A percentile compares a stretch with the other conserved stretches of the same genome.
Conservation (phyloP, 64 coral and sea anemone species). For the Stylophora pistillata region DNA sequence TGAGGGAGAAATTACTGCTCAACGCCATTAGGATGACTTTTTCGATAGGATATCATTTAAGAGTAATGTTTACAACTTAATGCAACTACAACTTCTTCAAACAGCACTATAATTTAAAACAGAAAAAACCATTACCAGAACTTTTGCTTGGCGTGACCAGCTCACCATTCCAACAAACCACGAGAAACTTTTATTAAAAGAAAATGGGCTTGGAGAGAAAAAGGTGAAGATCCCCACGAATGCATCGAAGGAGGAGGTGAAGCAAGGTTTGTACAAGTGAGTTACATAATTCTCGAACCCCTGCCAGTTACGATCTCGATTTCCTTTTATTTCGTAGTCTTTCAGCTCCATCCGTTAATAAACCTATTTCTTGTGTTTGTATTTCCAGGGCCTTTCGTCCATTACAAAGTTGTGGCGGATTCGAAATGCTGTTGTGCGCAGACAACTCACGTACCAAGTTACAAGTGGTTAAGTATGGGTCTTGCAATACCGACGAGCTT, state of each 20-base stretch:
- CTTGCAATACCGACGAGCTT: slow-evolving; percentile 35
- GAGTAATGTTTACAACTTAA: neutral
- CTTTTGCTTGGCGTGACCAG: slow-evolving; percentile 14
- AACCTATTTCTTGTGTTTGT: too few species aligned
- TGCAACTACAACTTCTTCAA: neutral
- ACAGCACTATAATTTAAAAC: neutral
- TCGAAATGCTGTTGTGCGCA: slow-evolving; percentile 38
- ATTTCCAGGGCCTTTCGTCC: slow-evolving; percentile 30
- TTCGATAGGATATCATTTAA: neutral
- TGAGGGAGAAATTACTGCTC: too few species aligned
- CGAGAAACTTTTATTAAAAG: slow-evolving; percentile 22
- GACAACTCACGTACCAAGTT: slow-evolving; percentile 46
- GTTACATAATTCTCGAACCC: neutral
- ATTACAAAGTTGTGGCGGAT: slow-evolving; percentile 48
- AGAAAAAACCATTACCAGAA: slow-evolving; percentile 49
- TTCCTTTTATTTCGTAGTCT: too few species aligned
- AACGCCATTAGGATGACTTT: neutral
- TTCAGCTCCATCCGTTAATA: too few species aligned
- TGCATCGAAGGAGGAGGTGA: slow-evolving; percentile 12
- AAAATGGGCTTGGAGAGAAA: slow-evolving; percentile 49
- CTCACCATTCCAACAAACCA: slow-evolving; percentile 5
- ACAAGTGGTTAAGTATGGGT: slow-evolving; percentile 21
- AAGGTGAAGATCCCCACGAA: slow-evolving; percentile 38
- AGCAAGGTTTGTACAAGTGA: slow-evolving; percentile 41
- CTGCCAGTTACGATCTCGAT: too few species aligned